Conservation (phyloP, 1,140 invertebrate genomes). For the Aphidius ervi region DNA sequence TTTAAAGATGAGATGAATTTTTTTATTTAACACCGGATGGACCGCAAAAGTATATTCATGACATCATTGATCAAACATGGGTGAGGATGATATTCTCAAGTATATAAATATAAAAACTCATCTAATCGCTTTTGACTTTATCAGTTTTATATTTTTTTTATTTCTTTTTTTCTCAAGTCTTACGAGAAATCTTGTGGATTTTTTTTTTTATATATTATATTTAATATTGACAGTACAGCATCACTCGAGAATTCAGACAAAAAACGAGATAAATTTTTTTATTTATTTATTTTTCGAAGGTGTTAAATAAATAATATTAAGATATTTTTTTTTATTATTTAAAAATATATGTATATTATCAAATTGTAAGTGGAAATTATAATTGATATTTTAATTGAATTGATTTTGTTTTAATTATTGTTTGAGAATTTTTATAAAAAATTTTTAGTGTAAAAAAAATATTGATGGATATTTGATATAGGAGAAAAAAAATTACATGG, state of each 20-base stretch:
- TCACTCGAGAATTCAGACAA: slow-evolving; percentile 27
- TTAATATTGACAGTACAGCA: slow-evolving; percentile 41
- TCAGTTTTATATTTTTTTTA: slow-evolving; percentile 29
- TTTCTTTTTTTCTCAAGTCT: slow-evolving; percentile 27
- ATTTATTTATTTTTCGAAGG: too few relatives aligned
- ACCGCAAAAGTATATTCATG: slow-evolving; percentile 31
- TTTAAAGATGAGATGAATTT: too few relatives aligned
- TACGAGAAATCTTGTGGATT: too few relatives aligned
- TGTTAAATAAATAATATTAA: too few relatives aligned
- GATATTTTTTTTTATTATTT: too few relatives aligned
- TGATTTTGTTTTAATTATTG: too few relatives aligned
- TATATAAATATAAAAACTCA: slow-evolving; percentile 38
- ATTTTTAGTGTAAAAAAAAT: too few relatives aligned
- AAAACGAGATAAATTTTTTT: neutral
- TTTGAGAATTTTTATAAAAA: too few relatives aligned
- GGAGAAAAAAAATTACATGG: neutral
- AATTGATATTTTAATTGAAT: too few relatives aligned
- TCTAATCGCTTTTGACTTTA: slow-evolving; percentile 42
- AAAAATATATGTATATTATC: too few relatives aligned
- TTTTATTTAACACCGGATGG: slow-evolving; percentile 35
- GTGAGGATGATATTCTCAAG: slow-evolving; percentile 31
- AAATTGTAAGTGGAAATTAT: too few relatives aligned
- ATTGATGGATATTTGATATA: too few relatives aligned
- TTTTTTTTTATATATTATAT: slow-evolving; percentile 4
- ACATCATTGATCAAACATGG: slow-evolving; percentile 45